Percentiles rank a stretch among this genome's conserved stretches.
phyloP scores from a whole-genome alignment of 2,888 invertebrate genomes.

The Zaprionus lineosus region DNA sequence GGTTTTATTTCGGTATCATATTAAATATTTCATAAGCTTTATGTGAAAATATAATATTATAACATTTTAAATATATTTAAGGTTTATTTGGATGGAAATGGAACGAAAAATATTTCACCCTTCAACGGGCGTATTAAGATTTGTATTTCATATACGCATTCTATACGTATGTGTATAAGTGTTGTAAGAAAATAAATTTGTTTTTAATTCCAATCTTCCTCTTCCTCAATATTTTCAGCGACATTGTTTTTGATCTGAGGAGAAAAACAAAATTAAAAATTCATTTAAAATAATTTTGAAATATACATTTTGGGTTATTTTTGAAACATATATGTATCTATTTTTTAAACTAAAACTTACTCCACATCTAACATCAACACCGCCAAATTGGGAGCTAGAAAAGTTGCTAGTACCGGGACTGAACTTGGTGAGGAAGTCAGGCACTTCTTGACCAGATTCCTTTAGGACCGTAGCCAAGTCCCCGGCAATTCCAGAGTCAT shows the following conservation, averaged over 20 bases:
- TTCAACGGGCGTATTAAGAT: too few relatives aligned
- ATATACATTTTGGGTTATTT: too few relatives aligned
- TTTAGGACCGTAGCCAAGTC: constrained; percentile 89
- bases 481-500: constrained; percentile 85
- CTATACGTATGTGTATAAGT: too few relatives aligned
- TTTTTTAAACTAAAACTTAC: constrained; percentile 28
- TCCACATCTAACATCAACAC: constrained; percentile 85
- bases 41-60: too few relatives aligned
- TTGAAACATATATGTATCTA: background rate
- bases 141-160: too few relatives aligned
- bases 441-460: constrained; percentile 91
- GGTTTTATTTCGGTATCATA: too few relatives aligned
- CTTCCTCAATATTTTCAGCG: constrained; percentile 64
- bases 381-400: constrained; percentile 86
- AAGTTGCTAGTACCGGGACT: constrained; percentile 76
- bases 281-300: too few relatives aligned
- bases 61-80: too few relatives aligned
- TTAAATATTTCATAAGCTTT: too few relatives aligned
- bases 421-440: constrained; percentile 87
- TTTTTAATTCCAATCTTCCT: constrained; percentile 59
- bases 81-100: too few relatives aligned
- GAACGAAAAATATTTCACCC: too few relatives aligned
- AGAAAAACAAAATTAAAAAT: constrained; percentile 8
- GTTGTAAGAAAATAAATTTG: background rate
- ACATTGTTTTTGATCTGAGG: background rate